Evolutionary conservation across 2,797 vertebrate genomes (phyloP).

Genomic region (Enteromius treurensis): DNA sequence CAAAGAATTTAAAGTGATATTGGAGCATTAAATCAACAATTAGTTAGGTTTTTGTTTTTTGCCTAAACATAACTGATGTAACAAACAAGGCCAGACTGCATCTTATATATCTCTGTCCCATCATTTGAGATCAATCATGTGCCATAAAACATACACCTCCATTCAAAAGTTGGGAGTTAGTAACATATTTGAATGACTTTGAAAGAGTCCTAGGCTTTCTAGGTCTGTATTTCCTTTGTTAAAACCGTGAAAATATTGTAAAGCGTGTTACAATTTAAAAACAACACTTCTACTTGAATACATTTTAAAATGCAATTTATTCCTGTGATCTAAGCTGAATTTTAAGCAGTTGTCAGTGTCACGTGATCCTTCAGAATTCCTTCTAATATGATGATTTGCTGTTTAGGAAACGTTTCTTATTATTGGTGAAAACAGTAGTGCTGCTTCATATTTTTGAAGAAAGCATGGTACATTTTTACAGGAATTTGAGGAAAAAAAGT

Average conservation of each 20-base stretch:
- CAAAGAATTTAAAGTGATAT: background rate
- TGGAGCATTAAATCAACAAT: background rate
- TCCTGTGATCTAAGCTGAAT: background rate
- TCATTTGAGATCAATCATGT: background rate
- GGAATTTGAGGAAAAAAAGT: too few species aligned
- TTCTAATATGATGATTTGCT: background rate
- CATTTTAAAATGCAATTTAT: background rate
- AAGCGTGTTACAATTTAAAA: background rate
- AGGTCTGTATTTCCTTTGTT: background rate
- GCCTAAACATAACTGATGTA: background rate
- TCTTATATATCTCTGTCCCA: background rate
- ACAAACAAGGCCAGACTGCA: background rate
- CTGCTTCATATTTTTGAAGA: background rate
- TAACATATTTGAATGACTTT: background rate
- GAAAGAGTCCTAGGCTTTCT: background rate
- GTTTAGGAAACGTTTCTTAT: background rate
- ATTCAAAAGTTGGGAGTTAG: background rate
- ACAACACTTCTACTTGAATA: background rate
- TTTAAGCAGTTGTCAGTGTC: background rate
- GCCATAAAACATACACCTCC: background rate
- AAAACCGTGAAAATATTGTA: background rate
- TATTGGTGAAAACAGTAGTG: background rate
- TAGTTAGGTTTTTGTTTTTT: background rate
- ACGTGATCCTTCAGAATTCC: background rate
- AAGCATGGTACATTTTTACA: too few species aligned